Conservation (phyloP, 2,797 vertebrate species). For the Melopsittacus undulatus region DNA sequence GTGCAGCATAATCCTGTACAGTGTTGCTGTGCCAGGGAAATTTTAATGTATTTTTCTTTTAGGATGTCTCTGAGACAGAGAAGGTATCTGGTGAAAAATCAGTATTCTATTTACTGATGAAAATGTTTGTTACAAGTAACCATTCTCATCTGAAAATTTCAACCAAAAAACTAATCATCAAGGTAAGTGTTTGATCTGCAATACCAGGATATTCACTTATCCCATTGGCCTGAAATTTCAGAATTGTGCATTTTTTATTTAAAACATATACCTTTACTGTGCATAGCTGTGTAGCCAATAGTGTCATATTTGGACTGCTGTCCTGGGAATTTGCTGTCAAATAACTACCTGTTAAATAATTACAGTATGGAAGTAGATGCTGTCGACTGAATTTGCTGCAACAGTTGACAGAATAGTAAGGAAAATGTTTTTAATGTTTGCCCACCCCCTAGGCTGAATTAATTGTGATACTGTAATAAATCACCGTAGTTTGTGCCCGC, state of each 20-base stretch:
- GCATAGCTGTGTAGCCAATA: neutral
- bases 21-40: neutral
- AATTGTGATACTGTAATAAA: neutral
- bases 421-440: neutral
- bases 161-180: constrained; percentile 87
- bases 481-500: neutral
- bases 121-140: constrained; percentile 90
- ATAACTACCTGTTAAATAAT: neutral
- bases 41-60: neutral
- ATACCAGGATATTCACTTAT: neutral
- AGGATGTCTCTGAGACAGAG: constrained; percentile 83
- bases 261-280: neutral
- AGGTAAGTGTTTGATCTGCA: constrained; percentile 78
- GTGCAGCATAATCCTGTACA: neutral
- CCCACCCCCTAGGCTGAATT: neutral
- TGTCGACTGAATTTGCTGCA: neutral
- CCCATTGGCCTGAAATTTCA: neutral
- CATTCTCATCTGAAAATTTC: constrained; percentile 82
- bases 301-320: neutral
- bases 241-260: neutral
- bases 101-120: constrained; percentile 91
- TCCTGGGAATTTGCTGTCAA: neutral
- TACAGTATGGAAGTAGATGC: neutral
- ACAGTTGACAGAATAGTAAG: neutral
- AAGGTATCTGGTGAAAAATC: constrained; percentile 83